Evolutionary conservation across 2,888 invertebrate genomes (phyloP), one percentile per base, ranked within the genome.

Genomic region (Eugnorisma glareosa): DNA sequence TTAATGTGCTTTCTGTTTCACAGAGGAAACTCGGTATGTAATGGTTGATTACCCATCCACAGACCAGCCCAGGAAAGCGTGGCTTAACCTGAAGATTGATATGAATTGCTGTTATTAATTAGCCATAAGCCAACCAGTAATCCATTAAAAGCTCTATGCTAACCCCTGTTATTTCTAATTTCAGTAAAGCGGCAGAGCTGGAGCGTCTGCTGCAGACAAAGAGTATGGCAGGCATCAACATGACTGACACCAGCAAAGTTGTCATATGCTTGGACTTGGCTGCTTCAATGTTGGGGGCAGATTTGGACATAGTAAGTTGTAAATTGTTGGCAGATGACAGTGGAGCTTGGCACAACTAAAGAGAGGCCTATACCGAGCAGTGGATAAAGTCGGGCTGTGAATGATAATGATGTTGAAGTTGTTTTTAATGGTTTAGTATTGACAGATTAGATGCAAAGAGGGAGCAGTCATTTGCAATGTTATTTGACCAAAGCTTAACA

Each of bases 181-280:
- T 6, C 91, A 97, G 97, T 54, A 97, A 97, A 94, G 97, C 97
- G 40, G 96, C 96, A 3, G 97, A 97, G 87, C 96, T 95, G 79
- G 94, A 97, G 59, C 91, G 97, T 51, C 91, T 97, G 1, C 89
- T 97, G 43, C 96, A 97, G 86, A 94, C 94, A 1, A 97, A 97
- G 87, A 93, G 93, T 1, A 91, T 93, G 28, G 92, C 95, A 0
- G 94, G 94, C 11, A 94, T 91, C 76, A 95, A 94, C 63, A 92
- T 98, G 64, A 97, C 97, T 77, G 97, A 97, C 81, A 97, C 97
- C 18, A 97, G 97, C 10, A 97, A 97, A 93, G 95, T 96, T 43
- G 96, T 97, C 0, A 93, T 98, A 67, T 97, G 97, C 85, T 92
- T 97, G 51, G 97, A 98, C 90, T 91, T 98, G 66, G 97, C 97